These are phyloP conservation scores for Eristalinus aeneus DNA, from an alignment of 2,888 invertebrate genomes.

Conservation along the genomic window DNA sequence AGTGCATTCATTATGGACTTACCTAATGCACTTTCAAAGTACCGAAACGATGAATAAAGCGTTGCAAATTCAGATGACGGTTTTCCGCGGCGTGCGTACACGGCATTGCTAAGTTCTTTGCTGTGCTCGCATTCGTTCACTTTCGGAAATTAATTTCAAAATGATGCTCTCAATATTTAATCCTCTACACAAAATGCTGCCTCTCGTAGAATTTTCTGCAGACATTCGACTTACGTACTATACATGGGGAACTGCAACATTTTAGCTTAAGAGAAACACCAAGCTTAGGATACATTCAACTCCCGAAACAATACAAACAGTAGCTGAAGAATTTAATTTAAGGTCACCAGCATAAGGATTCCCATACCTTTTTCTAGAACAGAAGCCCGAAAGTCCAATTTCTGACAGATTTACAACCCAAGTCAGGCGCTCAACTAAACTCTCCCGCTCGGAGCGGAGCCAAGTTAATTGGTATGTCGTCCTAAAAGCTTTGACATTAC, in stretches of 20 bases:
- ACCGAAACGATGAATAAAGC: constrained; percentile 30
- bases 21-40: constrained; percentile 50
- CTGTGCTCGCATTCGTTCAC: not conserved
- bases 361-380: not conserved
- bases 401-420: constrained; percentile 9
- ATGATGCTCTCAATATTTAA: too few species aligned
- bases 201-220: too few species aligned
- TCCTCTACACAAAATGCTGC: too few species aligned
- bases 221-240: too few species aligned
- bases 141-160: too few species aligned
- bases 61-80: constrained; percentile 30
- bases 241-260: too few species aligned
- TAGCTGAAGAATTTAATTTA: not conserved
- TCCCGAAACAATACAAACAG: too few species aligned
- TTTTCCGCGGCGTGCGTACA: not conserved
- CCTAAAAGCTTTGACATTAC: constrained; percentile 40
- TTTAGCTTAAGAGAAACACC: too few species aligned
- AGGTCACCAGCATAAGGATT: not conserved
- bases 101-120: not conserved
- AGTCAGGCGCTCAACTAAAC: constrained; percentile 19
- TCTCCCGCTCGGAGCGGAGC: not conserved
- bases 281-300: too few species aligned
- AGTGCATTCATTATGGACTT: constrained; percentile 56
- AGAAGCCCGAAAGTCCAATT: not conserved
- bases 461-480: constrained; percentile 36